Conservation (phyloP, 2,797 vertebrate species). For the Eulemur coronatus region DNA sequence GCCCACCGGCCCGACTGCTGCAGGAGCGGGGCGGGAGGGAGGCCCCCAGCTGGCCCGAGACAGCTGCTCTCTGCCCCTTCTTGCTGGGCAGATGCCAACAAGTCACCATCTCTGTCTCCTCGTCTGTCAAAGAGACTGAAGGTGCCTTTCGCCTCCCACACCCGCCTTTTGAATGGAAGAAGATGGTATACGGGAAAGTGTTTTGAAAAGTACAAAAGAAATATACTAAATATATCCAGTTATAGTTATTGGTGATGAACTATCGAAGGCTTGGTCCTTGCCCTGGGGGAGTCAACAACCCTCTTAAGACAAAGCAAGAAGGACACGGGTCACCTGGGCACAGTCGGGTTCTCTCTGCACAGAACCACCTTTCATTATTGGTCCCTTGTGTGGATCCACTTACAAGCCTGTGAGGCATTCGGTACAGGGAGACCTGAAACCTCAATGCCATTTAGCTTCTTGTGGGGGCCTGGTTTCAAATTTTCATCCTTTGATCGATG, state of each 20-base stretch:
- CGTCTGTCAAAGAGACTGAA: not conserved
- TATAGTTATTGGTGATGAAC: not conserved
- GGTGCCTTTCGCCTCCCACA: not conserved
- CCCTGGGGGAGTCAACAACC: not conserved
- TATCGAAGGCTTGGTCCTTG: not conserved
- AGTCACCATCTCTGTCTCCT: not conserved
- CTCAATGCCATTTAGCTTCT: not conserved
- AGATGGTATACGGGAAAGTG: not conserved
- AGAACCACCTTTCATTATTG: not conserved
- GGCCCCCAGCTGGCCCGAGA: not conserved
- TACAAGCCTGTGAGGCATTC: fast-evolving
- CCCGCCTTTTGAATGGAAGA: not conserved
- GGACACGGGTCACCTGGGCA: not conserved
- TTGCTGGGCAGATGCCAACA: fast-evolving
- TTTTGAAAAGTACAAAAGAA: not conserved
- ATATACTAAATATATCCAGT: not conserved
- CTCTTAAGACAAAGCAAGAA: not conserved
- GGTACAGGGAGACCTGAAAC: not conserved
- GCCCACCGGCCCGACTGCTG: not conserved
- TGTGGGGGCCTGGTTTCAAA: not conserved
- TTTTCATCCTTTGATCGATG: not conserved
- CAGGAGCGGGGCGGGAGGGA: too few species aligned
- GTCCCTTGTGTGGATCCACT: not conserved
- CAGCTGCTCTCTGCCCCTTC: fast-evolving
- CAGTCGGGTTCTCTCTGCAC: not conserved